These are phyloP conservation scores for Poecilobothrus nobilitatus DNA, from an alignment of 2,888 invertebrate species.

Conservation along the genomic window DNA sequence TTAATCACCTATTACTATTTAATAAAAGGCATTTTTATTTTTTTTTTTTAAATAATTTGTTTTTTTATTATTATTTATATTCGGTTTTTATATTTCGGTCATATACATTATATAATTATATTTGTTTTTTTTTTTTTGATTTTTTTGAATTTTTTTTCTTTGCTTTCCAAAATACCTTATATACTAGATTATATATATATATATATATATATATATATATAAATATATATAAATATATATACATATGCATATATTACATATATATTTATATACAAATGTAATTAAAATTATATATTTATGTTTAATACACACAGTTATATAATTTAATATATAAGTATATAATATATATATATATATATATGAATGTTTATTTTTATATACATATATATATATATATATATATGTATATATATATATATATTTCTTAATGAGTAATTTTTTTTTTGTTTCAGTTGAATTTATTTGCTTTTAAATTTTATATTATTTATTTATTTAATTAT, in stretches of 20 bases:
- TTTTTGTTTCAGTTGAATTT: background rate
- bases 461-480: background rate
- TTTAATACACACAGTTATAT: constrained; percentile 7
- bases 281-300: constrained; percentile 7
- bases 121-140: background rate
- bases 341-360: background rate
- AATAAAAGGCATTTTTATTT: no score
- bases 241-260: background rate
- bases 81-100: constrained; percentile 6
- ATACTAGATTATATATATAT: constrained; percentile 12
- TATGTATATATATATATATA: background rate
- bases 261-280: background rate
- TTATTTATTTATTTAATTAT: background rate
- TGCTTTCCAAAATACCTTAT: background rate
- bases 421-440: background rate
- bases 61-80: background rate
- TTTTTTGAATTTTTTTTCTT: background rate
- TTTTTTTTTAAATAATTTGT: background rate
- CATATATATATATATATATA: background rate
- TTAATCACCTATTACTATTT: no score
- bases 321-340: background rate
- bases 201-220: constrained; percentile 9
- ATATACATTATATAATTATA: background rate
- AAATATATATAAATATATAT: constrained; percentile 12
- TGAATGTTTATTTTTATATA: background rate